Base-by-base conservation (phyloP, 2,113 vertebrate species). In the Lethenteron camtschaticum region DNA sequence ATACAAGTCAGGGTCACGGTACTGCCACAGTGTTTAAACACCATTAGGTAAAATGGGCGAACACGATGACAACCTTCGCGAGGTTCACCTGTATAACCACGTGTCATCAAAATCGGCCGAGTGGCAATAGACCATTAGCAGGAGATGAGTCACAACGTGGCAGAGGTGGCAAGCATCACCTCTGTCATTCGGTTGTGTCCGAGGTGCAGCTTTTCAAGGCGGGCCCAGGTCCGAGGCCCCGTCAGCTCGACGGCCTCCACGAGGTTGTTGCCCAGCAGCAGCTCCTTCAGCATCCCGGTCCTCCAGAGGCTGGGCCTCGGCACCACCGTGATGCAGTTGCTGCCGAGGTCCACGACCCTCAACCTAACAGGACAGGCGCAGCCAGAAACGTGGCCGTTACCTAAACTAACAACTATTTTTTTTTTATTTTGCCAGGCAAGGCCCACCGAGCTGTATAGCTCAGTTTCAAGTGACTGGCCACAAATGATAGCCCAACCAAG, bases 151-250 rank as follows among this genome's bases (percentile, higher is more conserved):
- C 8, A 14, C 16, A 20, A 9, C 68, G 68, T 11, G 10, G 11
- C 57, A 24, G 57, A 57, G 56, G 69, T 55, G 20, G 11, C 11
- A 41, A 12, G 68, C 70, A 70, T 80, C 79, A 99, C 94, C 89
- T 91, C 84, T 12, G 81, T 84, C 63, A 99, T 79, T 70, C 82
- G 82, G 80, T 99, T 99, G 77, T 84, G 78, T 57, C 85, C 83
- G 70, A 96, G 81, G 72, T 90, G 85, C 2, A 99, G 80, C 70
- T 96, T 96, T 81, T 95, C 89, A 71, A 99, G 79, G 57, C 89
- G 75, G 75, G 81, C 80, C 94, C 92, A 99, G 0, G 75, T 79
- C 74, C 75, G 86, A 76, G 3, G 86, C 85, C 86, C 85, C 12
- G 80, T 83, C 71, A 99, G 81, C 73, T 96, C 85, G 76, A 99